Base-by-base conservation (phyloP, 92 coral and sea anemone species). In the Zoanthus sociatus region DNA sequence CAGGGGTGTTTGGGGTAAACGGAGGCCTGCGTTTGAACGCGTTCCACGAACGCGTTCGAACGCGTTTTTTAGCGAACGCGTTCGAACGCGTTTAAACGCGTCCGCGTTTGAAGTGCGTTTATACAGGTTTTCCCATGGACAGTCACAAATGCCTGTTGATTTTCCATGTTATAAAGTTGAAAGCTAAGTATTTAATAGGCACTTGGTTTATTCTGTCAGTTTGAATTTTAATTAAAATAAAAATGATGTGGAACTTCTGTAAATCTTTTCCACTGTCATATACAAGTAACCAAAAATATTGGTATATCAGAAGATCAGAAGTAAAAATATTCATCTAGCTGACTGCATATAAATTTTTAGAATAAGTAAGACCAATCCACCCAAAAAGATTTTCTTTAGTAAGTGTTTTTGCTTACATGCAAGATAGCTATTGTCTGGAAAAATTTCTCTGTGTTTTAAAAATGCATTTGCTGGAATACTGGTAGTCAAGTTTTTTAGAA, bases 381-480 rank as follows among this genome's bases (percentile, higher is more conserved):
- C n/a, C 31, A 61, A 61, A 48, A 61, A 61, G 68, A 61, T 61
- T 61, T 61, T 61, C 68, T 61, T 61, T 61, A 61, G 68, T 61
- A 61, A 61, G 68, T 18, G 68, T 61, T 61, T 61, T 61, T 61
- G 68, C 68, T 61, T 61, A 61, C 31, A 61, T 61, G 17, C 68
- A 61, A 61, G 68, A 21, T 21, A 61, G 68, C 68, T 61, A 61
- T 61, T 61, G 18, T 61, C 68, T 18, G 18, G 21, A 17, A 61
- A 61, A 16, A 61, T 61, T 61, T 61, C 68, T 61, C 15, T 56
- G 68, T 61, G 68, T 61, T 61, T 60, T 61, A 61, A n/a, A 61
- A 61, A 15, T 61, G 68, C 68, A 61, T 61, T 61, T 61, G 68
- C 68, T 61, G 68, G 68, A 61, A 11, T 61, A 61, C 68, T 61